Evolutionary conservation across 2,113 vertebrate species (phyloP), one percentile per base, ranked within the genome.

Genomic region (Apaloderma vittatum): DNA sequence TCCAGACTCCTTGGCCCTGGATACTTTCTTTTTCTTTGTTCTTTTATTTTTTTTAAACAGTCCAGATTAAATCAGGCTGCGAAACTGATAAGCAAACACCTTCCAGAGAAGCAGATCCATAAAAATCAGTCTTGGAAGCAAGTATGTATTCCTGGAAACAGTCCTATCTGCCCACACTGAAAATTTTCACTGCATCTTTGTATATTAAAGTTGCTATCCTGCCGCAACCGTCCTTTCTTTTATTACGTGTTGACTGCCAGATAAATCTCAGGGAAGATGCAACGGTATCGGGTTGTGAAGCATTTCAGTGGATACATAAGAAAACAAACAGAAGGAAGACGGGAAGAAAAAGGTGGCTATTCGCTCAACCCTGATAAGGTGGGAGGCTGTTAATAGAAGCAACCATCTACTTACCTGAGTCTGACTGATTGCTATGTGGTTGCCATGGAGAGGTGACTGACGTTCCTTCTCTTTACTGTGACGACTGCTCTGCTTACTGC

Each of bases 401-500:
- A 91, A n/a, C 46, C 55, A 8, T n/a, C 54, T 71, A 30, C 95
- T 90, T 88, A 99, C 99, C 99, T 99, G 98, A 97, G 98, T 68
- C 97, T 98, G 98, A 98, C 89, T 98, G 98, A 98, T 95, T 93
- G 98, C 98, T 97, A 97, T 98, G 40, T 95, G 98, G 98, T 98
- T 98, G 95, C 98, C 98, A 89, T 98, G 99, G 59, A 98, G 98
- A 83, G 98, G 98, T 32, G 98, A 98, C 82, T 99, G 99, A 48
- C 92, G 96, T 74, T 99, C 99, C 54, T 99, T 98, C 91, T 99
- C 99, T 97, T 99, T 99, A 95, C 85, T 97, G 96, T 99, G 99
- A 52, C 99, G 98, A 92, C 98, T 98, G 49, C 98, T 99, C 96
- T 99, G 99, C 88, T 99, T 99, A 94, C 99, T 99, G 86, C 99